Evolutionary conservation across 1,140 invertebrate genomes (phyloP).

Genomic region (Macrobrachium nipponense): DNA sequence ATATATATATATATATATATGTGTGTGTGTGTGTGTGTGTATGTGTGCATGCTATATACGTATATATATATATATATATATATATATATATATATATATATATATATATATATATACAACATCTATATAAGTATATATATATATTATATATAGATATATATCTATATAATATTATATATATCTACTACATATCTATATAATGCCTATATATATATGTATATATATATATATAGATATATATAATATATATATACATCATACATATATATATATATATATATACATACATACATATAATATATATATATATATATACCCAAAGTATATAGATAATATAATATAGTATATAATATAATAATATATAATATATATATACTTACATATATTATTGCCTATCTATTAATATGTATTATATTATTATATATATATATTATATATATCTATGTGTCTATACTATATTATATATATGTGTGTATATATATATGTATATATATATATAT

Average conservation of each 20-base stretch:
- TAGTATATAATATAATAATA: neutral
- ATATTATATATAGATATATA: too few species aligned
- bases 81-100: too few species aligned
- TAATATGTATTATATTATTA: neutral
- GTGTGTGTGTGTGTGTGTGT: too few species aligned
- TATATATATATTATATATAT: neutral
- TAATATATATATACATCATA: neutral
- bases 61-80: too few species aligned
- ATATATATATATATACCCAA: constrained; percentile 1
- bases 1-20: too few species aligned
- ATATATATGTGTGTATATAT: neutral
- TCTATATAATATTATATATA: too few species aligned
- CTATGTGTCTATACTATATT: neutral
- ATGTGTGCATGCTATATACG: too few species aligned
- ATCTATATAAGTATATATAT: too few species aligned
- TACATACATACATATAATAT: neutral
- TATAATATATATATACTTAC: neutral
- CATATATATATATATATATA: too few species aligned
- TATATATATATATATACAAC: too few species aligned
- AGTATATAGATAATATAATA: too few species aligned
- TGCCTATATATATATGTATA: neutral
- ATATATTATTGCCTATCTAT: neutral
- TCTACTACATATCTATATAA: neutral
- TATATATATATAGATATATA: neutral
- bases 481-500: neutral